phyloP scores from a whole-genome alignment of 2,797 vertebrate genomes.

The Xenops minutus region DNA sequence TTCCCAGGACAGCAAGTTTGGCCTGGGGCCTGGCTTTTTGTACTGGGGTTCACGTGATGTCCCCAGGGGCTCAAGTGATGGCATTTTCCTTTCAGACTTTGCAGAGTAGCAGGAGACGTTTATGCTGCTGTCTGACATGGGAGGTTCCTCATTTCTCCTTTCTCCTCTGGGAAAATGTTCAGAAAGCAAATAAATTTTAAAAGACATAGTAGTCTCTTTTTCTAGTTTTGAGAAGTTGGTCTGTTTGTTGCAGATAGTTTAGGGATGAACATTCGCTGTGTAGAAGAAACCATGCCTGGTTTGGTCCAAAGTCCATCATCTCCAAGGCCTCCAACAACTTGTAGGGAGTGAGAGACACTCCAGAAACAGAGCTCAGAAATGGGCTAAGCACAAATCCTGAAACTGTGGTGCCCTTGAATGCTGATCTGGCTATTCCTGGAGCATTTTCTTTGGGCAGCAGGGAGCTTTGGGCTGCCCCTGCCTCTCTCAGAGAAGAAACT shows the following conservation, averaged over 20 bases:
- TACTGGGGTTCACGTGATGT: background rate
- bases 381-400: background rate
- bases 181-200: background rate
- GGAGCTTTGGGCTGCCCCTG: background rate
- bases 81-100: background rate
- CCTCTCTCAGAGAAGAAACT: background rate
- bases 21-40: background rate
- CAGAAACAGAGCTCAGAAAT: background rate
- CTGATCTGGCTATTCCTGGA: background rate
- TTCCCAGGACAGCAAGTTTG: background rate
- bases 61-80: background rate
- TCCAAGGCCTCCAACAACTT: background rate
- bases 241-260: background rate
- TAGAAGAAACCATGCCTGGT: background rate
- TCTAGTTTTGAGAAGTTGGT: background rate
- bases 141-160: slow-evolving; percentile 23
- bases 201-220: background rate
- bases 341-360: background rate
- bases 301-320: background rate
- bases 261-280: background rate
- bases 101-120: background rate
- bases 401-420: background rate
- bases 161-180: slow-evolving; percentile 9
- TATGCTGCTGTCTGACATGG: background rate
- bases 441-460: background rate